These are phyloP conservation scores for Pelusios castaneus DNA, from an alignment of 2,113 vertebrate genomes.

Conservation along the genomic window DNA sequence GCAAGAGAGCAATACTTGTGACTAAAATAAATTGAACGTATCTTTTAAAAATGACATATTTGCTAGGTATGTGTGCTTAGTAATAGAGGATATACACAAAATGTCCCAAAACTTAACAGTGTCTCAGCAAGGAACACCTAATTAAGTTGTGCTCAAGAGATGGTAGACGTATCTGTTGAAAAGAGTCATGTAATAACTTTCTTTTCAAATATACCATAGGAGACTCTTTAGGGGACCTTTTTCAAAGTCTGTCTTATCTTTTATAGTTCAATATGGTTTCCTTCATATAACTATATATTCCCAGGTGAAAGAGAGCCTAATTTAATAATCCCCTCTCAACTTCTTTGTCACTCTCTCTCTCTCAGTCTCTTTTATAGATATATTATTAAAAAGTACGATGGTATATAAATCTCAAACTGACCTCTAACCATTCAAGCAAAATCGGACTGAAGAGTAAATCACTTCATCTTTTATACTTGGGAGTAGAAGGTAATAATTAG, in stretches of 20 bases:
- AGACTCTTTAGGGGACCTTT: conserved; percentile 16
- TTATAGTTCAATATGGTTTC: background rate
- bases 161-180: background rate
- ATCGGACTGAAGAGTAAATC: conserved; percentile 24
- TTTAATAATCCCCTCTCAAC: background rate
- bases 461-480: conserved; percentile 45
- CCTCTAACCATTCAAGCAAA: conserved; percentile 13
- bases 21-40: background rate
- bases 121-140: background rate
- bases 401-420: conserved; percentile 45
- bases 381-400: conserved; percentile 4
- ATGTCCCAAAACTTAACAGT: background rate
- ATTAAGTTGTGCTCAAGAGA: background rate
- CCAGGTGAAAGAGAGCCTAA: background rate
- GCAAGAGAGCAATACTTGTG: background rate
- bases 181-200: conserved; percentile 4
- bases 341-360: conserved; percentile 17
- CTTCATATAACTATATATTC: background rate
- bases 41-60: background rate
- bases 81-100: background rate
- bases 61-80: background rate
- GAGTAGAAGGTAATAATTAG: conserved; percentile 53
- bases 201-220: conserved; percentile 1
- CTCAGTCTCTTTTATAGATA: background rate
- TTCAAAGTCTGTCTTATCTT: conserved; percentile 9